phyloP scores from a whole-genome alignment of 1,140 invertebrate genomes.

The Lucilia cuprina region DNA sequence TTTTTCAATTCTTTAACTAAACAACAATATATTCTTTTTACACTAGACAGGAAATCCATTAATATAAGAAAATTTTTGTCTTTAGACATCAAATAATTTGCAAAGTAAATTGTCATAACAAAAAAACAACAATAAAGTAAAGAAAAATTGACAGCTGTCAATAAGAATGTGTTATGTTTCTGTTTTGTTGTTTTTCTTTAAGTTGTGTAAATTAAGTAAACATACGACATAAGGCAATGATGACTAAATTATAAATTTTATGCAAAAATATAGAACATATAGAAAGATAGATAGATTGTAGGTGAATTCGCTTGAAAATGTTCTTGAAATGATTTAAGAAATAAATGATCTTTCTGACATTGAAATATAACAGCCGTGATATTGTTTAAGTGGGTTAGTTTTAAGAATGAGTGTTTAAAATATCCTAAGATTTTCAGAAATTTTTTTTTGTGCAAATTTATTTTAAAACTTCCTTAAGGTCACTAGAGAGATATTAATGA shows the following conservation, averaged over 20 bases:
- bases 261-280: neutral
- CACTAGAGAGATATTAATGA: neutral
- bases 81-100: neutral
- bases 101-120: neutral
- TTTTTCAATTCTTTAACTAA: neutral
- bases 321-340: neutral
- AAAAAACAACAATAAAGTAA: neutral
- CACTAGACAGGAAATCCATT: constrained; percentile 2
- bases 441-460: neutral
- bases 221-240: neutral
- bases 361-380: neutral
- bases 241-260: neutral
- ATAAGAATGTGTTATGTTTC: neutral
- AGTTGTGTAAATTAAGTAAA: neutral
- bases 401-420: no score
- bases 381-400: neutral
- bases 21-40: neutral
- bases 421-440: neutral
- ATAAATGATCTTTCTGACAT: neutral
- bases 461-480: neutral
- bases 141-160: constrained; percentile 6
- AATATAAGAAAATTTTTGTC: neutral
- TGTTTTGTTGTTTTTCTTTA: neutral
- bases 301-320: neutral
- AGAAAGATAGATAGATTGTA: no score